These are phyloP conservation scores for Eurois occulta DNA, from an alignment of 2,888 invertebrate species.

Conservation along the genomic window DNA sequence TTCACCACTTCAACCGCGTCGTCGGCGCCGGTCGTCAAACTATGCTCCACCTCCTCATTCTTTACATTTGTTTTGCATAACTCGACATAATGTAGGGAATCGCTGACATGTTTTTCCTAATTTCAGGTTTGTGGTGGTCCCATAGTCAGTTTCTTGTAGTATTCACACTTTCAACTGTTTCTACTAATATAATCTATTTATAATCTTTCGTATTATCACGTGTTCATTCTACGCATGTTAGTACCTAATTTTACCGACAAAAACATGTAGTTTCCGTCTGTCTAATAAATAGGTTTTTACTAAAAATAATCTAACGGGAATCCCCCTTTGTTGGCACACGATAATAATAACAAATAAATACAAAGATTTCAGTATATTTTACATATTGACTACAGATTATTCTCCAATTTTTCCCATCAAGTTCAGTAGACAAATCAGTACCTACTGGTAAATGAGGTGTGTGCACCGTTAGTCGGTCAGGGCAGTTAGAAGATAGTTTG, in stretches of 20 bases:
- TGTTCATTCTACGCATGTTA: background rate
- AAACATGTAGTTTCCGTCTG: background rate
- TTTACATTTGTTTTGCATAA: background rate
- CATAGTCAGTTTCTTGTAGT: background rate
- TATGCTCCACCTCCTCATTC: too few species aligned
- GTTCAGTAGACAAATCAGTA: background rate
- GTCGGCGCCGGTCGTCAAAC: too few species aligned
- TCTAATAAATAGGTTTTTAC: background rate
- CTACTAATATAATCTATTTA: background rate
- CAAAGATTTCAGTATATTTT: background rate
- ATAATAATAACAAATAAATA: background rate
- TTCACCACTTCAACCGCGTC: too few species aligned
- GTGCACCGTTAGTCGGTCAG: conserved; percentile 33
- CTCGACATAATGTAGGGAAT: background rate
- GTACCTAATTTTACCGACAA: background rate
- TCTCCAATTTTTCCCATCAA: conserved; percentile 3
- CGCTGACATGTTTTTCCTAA: background rate
- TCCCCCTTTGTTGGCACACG: background rate
- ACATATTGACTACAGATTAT: background rate
- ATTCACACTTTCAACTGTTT: background rate
- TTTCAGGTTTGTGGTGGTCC: background rate
- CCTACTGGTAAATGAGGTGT: conserved; percentile 10
- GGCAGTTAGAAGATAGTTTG: conserved; percentile 16
- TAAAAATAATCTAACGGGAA: conserved; percentile 5
- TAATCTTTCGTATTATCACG: too few species aligned